phyloP scores from a whole-genome alignment of 2,113 vertebrate species.

The Onychostruthus taczanowskii region DNA sequence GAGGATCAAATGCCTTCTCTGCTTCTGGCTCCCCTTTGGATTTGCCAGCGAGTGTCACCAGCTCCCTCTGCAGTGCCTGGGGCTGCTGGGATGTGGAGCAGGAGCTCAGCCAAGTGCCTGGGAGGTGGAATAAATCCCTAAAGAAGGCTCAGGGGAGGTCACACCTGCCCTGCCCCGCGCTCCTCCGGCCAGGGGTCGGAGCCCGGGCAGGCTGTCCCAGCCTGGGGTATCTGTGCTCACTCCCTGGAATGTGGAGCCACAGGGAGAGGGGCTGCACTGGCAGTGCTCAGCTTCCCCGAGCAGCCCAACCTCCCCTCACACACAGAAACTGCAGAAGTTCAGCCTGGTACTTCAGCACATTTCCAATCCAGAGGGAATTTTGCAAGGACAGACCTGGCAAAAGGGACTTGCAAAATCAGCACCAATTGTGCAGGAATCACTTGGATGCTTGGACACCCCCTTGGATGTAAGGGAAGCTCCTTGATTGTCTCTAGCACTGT shows the following conservation, averaged over 20 bases:
- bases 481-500: neutral
- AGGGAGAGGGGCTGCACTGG: neutral
- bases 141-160: neutral
- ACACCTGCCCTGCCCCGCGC: neutral
- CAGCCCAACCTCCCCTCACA: neutral
- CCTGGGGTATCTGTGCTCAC: rapidly evolving
- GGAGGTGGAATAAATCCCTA: neutral
- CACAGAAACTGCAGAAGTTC: neutral
- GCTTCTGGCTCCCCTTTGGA: neutral
- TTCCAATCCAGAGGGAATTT: neutral
- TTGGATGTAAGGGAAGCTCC: neutral
- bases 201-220: neutral
- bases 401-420: neutral
- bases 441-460: neutral
- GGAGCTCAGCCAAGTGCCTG: neutral
- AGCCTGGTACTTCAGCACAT: neutral
- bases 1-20: neutral
- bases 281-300: rapidly evolving
- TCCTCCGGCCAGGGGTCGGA: rapidly evolving
- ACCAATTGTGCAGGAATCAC: neutral
- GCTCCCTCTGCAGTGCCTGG: neutral
- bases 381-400: neutral
- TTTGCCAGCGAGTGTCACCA: neutral
- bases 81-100: neutral
- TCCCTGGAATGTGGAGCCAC: rapidly evolving